Evolutionary conservation across 2,797 vertebrate species (phyloP), one percentile per base, ranked within the genome.

Genomic region (Phataginus tetradactyla): DNA sequence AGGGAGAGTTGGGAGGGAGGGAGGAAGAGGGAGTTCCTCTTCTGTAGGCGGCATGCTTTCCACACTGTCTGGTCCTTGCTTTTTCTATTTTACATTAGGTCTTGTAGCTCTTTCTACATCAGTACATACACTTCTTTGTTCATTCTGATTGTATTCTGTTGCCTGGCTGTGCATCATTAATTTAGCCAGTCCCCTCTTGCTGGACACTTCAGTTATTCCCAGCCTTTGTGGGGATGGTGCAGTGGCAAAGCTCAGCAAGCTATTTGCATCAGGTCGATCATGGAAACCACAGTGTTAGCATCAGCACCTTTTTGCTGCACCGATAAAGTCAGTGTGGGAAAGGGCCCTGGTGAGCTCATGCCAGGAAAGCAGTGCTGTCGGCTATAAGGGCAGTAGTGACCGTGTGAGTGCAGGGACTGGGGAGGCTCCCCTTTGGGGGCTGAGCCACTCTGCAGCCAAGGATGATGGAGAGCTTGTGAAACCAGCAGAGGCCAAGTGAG

Each of bases 221-320:
- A 5, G 0, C 23, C n/a, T 74, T 42, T 15, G 29, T 20, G 0
- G 27, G 4, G 29, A 49, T n/a, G 8, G n/a, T 3, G 3, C 21
- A 3, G 0, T 4, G 32, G 51, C 39, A 5, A 9, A 11, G 42
- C 20, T 64, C 23, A 37, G 37, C 0, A 5, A 89, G 68, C 17
- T 11, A 1, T 85, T 34, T 55, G 10, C 25, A 12, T 59, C 0
- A 2, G 49, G n/a, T 59, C 42, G 71, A 23, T 20, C 18, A 78
- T 27, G 71, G 34, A 80, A 96, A 68, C 59, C 49, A 0, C n/a
- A 39, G 25, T 1, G 34, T 59, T 64, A 3, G 20, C 7, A 8
- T 86, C 81, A 83, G 74, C 83, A 14, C 34, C 27, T 89, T 63
- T 64, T 29, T 9, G 42, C 78, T 69, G 75, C 7, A 0, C 25